Evolutionary conservation across 2,888 invertebrate species (phyloP), one percentile per base, ranked within the genome.

Genomic region (Amorpha juglandis): DNA sequence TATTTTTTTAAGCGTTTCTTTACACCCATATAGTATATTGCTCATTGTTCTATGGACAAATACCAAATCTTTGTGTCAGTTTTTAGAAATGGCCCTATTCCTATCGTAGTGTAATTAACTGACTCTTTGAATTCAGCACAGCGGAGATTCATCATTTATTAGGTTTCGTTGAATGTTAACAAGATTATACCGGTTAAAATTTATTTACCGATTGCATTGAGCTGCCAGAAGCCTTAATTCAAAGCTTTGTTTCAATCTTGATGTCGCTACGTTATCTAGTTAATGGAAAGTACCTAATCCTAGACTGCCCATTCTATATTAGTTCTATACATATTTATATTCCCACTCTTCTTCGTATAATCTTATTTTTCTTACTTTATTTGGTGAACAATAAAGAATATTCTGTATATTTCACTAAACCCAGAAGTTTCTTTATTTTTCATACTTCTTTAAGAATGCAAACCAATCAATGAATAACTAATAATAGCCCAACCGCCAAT

Each of bases 201-300:
- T 58, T 42, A 58, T 58, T 58, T 58, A 42, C 42, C 19, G 42
- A 21, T 12, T 58, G 38, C 58, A 58, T 38, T 42, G 42, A 58
- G 42, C 58, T 42, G 42, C 38, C 42, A 42, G 58, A 19, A 58
- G 38, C 38, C 42, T 8, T 19, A 58, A 19, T 42, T 58, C 12
- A 58, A 58, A 58, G 42, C 58, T 55, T 55, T 58, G 58, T 58
- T 58, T 58, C 58, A 58, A n/a, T 58, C 11, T 42, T 58, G 55
- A 16, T 55, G 38, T 9, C 42, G 21, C 42, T 19, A 42, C 19
- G 42, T 58, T 38, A 19, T 55, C 16, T 38, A n/a, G 11, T 55
- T 38, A 55, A 38, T 38, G 38, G 35, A 33, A 38, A 38, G 35
- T 38, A 35, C 16, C 16, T 16, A n/a, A 55, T 33, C 14, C 35